Conservation (phyloP, 2,797 vertebrate genomes). For the Aldrovandia affinis region DNA sequence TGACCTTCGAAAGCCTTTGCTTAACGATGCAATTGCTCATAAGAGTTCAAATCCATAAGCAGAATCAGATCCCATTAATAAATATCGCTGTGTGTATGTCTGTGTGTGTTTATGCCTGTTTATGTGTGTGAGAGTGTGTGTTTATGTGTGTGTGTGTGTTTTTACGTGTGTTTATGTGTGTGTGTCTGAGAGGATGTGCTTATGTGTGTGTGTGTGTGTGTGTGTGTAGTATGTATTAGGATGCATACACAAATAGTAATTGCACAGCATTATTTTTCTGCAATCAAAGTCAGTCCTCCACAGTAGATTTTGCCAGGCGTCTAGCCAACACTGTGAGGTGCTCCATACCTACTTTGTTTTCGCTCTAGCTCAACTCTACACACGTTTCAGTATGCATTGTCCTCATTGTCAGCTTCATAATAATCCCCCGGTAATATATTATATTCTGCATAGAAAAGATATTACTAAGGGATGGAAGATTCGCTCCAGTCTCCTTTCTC, state of each 20-base stretch:
- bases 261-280: neutral
- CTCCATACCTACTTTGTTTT: neutral
- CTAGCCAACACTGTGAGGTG: neutral
- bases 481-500: neutral
- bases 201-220: neutral
- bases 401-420: neutral
- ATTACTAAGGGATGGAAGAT: neutral
- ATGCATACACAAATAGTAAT: neutral
- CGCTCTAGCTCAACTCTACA: neutral
- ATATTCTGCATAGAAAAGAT: neutral
- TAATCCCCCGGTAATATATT: neutral
- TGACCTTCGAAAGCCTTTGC: too few species aligned
- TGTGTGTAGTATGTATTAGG: too few species aligned
- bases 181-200: too few species aligned
- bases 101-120: neutral
- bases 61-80: neutral
- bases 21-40: too few species aligned
- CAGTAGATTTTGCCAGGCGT: neutral
- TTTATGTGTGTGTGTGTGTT: neutral
- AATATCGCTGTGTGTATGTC: neutral
- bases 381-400: neutral
- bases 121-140: too few species aligned
- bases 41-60: too few species aligned
- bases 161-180: neutral
- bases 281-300: neutral